A percentile compares a stretch with the other conserved stretches of the same genome.
These are phyloP conservation scores for Discoglossus pictus DNA, from an alignment of 2,797 vertebrate species.

Conservation along the genomic window DNA sequence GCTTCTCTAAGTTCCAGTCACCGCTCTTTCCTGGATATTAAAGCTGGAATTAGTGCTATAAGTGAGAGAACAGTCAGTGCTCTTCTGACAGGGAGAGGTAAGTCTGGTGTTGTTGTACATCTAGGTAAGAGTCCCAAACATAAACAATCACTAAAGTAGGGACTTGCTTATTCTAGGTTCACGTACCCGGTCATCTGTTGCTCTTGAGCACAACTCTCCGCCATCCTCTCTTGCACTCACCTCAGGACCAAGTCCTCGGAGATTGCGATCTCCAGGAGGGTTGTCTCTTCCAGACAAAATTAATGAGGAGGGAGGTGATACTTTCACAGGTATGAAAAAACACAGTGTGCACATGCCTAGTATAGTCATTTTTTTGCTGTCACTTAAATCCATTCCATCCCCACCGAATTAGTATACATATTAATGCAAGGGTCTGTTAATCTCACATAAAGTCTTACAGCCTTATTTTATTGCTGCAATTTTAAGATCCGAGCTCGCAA, in stretches of 20 bases:
- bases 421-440: too few relatives aligned
- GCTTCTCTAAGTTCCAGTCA: constrained; percentile 86
- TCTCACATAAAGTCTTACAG: too few relatives aligned
- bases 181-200: constrained; percentile 65
- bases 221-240: constrained; percentile 38
- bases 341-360: too few relatives aligned
- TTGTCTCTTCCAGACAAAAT: constrained; percentile 66
- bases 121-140: neutral
- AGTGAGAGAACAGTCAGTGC: constrained; percentile 78
- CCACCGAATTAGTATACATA: too few relatives aligned
- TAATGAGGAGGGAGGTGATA: constrained; percentile 67
- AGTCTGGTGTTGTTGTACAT: constrained; percentile 36
- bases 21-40: constrained; percentile 82
- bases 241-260: constrained; percentile 40
- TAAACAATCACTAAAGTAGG: constrained; percentile 11
- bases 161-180: constrained; percentile 54
- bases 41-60: constrained; percentile 62
- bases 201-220: constrained; percentile 59
- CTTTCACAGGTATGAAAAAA: constrained; percentile 34
- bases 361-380: too few relatives aligned
- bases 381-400: too few relatives aligned
- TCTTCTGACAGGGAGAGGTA: constrained; percentile 81
- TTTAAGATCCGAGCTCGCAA: too few relatives aligned
- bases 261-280: constrained; percentile 58
- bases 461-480: too few relatives aligned